These are phyloP conservation scores for Melipona bicolor DNA, from an alignment of 2,888 invertebrate genomes.

Conservation along the genomic window DNA sequence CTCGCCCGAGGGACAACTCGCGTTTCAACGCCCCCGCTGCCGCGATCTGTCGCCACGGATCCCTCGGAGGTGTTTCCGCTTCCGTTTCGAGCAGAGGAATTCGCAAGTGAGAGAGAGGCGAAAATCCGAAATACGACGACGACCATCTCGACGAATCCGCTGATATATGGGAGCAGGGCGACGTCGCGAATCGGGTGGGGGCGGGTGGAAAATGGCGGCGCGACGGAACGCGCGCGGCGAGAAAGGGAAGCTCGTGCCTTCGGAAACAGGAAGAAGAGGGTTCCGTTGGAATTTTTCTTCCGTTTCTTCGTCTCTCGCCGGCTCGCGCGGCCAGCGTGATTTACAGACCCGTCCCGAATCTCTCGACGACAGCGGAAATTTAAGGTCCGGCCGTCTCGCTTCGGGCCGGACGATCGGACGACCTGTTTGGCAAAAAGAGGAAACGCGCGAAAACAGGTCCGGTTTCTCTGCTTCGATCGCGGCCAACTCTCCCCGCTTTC, in stretches of 20 bases:
- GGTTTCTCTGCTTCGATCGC: background rate
- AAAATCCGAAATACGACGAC: conserved; percentile 67
- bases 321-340: conserved; percentile 14
- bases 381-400: conserved; percentile 15
- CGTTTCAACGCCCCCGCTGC: background rate
- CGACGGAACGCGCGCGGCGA: too few relatives aligned
- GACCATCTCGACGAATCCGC: conserved; percentile 60
- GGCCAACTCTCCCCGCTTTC: background rate
- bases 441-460: background rate
- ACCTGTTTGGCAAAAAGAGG: conserved; percentile 25
- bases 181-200: background rate
- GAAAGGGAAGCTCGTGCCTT: background rate
- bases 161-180: conserved; percentile 63
- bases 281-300: conserved; percentile 33
- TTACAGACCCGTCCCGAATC: conserved; percentile 42
- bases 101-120: conserved; percentile 4
- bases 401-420: conserved; percentile 22
- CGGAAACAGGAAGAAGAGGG: background rate
- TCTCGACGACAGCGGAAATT: conserved; percentile 48
- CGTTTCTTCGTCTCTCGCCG: background rate
- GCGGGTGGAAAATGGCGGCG: background rate
- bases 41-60: conserved; percentile 21
- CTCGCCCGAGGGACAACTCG: background rate
- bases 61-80: background rate
- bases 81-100: background rate